phyloP scores from a whole-genome alignment of 2,797 vertebrate species.

The Periparus ater region DNA sequence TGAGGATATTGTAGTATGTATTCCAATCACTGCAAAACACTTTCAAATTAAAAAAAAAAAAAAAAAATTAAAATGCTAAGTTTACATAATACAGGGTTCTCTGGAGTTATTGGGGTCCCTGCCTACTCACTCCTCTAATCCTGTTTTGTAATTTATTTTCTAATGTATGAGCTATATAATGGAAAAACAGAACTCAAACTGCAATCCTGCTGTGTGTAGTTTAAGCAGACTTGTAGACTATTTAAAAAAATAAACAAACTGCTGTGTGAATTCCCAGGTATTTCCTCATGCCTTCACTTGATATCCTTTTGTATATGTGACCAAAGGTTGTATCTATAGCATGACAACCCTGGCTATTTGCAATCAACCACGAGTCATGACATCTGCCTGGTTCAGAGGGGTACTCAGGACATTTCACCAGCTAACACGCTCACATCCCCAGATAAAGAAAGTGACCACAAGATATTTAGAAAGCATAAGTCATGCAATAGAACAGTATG shows the following conservation, averaged over 20 bases:
- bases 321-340: neutral
- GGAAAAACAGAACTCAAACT: neutral
- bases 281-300: neutral
- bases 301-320: neutral
- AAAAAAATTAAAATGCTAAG: neutral
- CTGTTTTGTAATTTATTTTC: neutral
- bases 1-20: slow-evolving; percentile 1
- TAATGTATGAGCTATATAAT: neutral
- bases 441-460: neutral
- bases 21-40: slow-evolving; percentile 3
- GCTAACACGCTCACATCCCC: neutral
- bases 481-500: neutral
- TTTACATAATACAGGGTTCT: neutral
- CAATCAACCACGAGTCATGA: neutral
- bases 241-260: neutral
- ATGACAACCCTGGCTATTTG: neutral
- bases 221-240: neutral
- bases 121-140: neutral
- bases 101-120: neutral
- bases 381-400: neutral
- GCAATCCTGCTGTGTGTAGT: neutral
- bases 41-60: neutral
- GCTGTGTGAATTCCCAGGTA: neutral
- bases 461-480: neutral
- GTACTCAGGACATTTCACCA: neutral